These are phyloP conservation scores for Drosophila suboccidentalis DNA, from an alignment of 2,888 invertebrate genomes.

Conservation along the genomic window DNA sequence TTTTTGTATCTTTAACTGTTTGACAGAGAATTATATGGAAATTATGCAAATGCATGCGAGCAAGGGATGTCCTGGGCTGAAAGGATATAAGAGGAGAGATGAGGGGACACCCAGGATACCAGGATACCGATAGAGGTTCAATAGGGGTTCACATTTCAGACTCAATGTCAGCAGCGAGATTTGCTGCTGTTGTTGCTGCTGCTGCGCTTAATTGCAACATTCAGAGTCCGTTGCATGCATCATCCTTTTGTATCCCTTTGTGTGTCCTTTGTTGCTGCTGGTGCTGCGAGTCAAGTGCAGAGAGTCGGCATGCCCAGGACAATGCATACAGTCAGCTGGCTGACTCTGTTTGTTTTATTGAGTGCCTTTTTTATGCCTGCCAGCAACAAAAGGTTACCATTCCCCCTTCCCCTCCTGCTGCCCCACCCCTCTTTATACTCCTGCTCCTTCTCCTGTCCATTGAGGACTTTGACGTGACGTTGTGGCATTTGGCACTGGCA, in stretches of 20 bases:
- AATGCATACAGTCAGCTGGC: slow-evolving; percentile 22
- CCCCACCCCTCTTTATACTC: not conserved
- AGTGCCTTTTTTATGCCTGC: slow-evolving; percentile 53
- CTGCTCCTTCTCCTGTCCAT: not conserved
- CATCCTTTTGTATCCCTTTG: slow-evolving; percentile 33
- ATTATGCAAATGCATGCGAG: slow-evolving; percentile 71
- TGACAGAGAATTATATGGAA: slow-evolving; percentile 79
- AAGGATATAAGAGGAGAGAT: slow-evolving; percentile 5
- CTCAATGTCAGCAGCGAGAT: slow-evolving; percentile 37
- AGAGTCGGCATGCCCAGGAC: slow-evolving; percentile 25
- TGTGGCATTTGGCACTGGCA: slow-evolving; percentile 53
- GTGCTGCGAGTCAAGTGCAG: slow-evolving; percentile 53
- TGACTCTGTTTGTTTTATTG: slow-evolving; percentile 50
- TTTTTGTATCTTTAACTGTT: slow-evolving; percentile 59
- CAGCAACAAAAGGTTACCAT: slow-evolving; percentile 41
- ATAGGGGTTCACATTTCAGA: slow-evolving; percentile 52
- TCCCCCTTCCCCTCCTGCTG: slow-evolving; percentile 1
- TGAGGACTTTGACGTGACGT: slow-evolving; percentile 28
- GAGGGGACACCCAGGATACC: slow-evolving; percentile 23
- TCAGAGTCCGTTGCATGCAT: slow-evolving; percentile 43
- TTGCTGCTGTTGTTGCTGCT: slow-evolving; percentile 13
- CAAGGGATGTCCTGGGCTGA: slow-evolving; percentile 19
- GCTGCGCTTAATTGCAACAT: slow-evolving; percentile 67
- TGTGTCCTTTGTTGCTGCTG: slow-evolving; percentile 38
- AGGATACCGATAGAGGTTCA: slow-evolving; percentile 44